phyloP scores from a whole-genome alignment of 2,113 vertebrate genomes.

The Thryonomys swinderianus region DNA sequence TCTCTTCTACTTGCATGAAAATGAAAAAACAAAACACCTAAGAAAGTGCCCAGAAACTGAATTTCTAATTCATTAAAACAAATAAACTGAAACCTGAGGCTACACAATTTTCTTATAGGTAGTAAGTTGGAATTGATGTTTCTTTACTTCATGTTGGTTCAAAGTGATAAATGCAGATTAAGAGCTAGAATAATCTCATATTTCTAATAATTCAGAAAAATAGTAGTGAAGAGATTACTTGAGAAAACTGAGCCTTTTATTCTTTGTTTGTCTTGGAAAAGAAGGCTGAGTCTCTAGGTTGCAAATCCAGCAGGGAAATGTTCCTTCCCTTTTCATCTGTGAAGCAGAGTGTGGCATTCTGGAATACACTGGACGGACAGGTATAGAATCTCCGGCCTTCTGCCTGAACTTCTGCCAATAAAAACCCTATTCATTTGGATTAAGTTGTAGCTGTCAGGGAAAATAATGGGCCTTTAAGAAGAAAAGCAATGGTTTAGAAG shows the following conservation, averaged over 20 bases:
- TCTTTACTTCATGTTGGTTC: no score
- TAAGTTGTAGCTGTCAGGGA: neutral
- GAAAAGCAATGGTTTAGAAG: neutral
- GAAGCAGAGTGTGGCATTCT: neutral
- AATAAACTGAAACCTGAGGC: no score
- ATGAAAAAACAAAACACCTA: no score
- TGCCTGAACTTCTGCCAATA: constrained; percentile 20
- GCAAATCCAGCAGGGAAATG: neutral
- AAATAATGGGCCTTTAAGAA: neutral
- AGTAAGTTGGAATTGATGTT: no score
- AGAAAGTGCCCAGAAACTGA: no score
- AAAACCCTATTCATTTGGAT: constrained; percentile 25
- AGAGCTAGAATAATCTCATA: neutral
- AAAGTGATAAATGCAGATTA: neutral
- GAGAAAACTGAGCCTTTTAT: neutral
- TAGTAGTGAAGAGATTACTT: neutral
- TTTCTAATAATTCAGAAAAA: neutral
- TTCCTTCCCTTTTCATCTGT: neutral
- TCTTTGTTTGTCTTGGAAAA: neutral
- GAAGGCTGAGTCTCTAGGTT: neutral
- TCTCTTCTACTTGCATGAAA: no score
- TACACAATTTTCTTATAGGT: no score
- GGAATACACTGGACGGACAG: neutral
- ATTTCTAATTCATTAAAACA: no score
- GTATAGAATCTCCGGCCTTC: neutral